Evolutionary conservation across 2,888 invertebrate species (phyloP), one percentile per base, ranked within the genome.

Genomic region (Drosophila borealis): DNA sequence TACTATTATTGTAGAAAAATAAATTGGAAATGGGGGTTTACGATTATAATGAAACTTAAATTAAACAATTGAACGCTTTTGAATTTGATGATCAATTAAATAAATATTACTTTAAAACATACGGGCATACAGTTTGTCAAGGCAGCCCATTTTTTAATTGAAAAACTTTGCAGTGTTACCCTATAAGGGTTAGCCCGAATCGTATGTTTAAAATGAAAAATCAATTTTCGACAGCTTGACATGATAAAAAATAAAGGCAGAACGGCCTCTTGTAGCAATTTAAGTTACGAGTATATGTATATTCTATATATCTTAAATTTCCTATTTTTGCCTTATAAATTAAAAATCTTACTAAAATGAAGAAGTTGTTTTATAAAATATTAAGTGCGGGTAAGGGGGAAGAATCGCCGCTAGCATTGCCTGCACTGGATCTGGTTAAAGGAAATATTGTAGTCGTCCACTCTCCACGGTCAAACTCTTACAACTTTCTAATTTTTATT

Each of bases 31-130:
- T 51, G 17, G 39, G 13, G 19, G 39, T 50, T 72, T 74, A 65
- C 48, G 64, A 50, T 29, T 70, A 71, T 73, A 81, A 84, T 77
- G 54, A 73, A 68, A 73, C 51, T 71, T 71, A 65, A 81, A 77
- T 84, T 66, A 72, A 78, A 72, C 73, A 76, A 87, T 80, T 86
- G 66, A 44, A 39, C 29, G 49, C 50, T 25, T 21, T 50, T 48
- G 44, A 45, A 53, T 55, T 64, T 64, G 29, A 56, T 60, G 63
- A 21, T 50, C 57, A 39, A 37, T 61, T 69, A 45, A 39, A 11
- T 29, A 17, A 14, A 11, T 21, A 10, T 3, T 14, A 8, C 14
- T n/a, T 21, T 50, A n/a, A 50, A 50, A 21, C 10, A 21, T 13
- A n/a, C 19, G n/a, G 14, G 5, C 21, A 21, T 41, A 33, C 19